These are phyloP conservation scores for Arbacia lixula DNA, from an alignment of 53 echinoderm and acorn worm genomes.

Conservation along the genomic window DNA sequence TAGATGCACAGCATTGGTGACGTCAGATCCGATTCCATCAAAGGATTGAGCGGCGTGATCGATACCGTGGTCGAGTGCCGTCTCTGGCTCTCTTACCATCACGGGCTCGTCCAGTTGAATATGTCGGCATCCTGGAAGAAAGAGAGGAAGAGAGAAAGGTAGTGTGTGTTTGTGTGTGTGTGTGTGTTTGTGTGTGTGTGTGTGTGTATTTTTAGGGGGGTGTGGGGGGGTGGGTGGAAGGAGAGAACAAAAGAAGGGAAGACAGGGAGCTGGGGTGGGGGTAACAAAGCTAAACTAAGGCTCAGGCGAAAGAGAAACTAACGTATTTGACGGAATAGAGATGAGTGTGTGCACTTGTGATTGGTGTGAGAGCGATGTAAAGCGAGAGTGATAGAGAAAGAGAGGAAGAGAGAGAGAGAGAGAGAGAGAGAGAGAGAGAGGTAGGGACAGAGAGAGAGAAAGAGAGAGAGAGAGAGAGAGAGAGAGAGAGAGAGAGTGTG, in stretches of 20 bases:
- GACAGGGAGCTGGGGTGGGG: no score
- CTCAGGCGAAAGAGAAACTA: no score
- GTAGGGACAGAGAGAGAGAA: neutral
- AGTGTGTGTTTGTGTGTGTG: no score
- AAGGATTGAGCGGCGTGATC: constrained; percentile 69
- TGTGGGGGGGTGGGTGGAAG: no score
- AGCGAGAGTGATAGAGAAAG: neutral
- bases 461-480: neutral
- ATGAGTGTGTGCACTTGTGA: neutral
- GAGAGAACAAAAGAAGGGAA: no score
- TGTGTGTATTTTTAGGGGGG: no score
- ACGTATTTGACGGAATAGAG: no score
- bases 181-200: no score
- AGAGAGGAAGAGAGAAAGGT: no score
- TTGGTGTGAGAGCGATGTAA: neutral
- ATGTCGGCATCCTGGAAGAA: constrained; percentile 70
- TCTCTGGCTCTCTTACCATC: constrained; percentile 54
- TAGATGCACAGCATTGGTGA: constrained; percentile 72
- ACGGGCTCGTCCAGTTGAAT: constrained; percentile 85
- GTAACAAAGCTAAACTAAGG: no score
- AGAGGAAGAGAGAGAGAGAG: neutral
- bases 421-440: neutral
- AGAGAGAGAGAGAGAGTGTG: neutral
- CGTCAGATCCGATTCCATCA: constrained; percentile 61
- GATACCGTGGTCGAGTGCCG: constrained; percentile 68